phyloP scores from a whole-genome alignment of 1,140 invertebrate species.

The Microplitis demolitor region DNA sequence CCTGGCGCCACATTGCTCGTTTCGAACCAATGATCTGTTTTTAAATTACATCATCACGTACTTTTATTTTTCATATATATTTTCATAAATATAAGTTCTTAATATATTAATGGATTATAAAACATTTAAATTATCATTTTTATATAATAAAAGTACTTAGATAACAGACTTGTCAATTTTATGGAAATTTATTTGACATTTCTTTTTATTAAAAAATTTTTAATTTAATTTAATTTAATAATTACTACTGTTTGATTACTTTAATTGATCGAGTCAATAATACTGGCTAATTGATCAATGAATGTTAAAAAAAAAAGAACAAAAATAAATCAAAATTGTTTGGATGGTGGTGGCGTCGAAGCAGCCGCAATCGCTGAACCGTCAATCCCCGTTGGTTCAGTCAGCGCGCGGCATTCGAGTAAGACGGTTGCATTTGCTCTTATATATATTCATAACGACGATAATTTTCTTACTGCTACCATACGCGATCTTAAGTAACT shows the following conservation, averaged over 20 bases:
- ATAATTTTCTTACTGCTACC: background rate
- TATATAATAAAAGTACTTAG: no score
- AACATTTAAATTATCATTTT: no score
- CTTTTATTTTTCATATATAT: background rate
- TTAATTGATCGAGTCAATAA: background rate
- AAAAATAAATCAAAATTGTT: background rate
- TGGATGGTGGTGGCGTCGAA: background rate
- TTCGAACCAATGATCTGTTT: conserved; percentile 1
- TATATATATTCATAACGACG: background rate
- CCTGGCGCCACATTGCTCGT: background rate
- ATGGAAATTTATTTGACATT: no score
- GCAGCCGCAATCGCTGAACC: conserved; percentile 17
- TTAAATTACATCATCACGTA: background rate
- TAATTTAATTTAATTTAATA: no score
- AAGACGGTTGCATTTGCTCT: conserved; percentile 15
- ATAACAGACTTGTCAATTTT: no score
- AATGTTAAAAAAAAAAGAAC: background rate
- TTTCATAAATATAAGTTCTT: background rate
- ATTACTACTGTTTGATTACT: background rate
- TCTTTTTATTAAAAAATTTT: no score
- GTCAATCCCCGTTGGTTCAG: conserved; percentile 18
- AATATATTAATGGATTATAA: no score
- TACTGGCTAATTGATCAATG: background rate
- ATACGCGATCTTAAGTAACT: background rate
- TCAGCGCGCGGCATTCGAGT: conserved; percentile 29